Evolutionary conservation across 2,888 invertebrate genomes (phyloP), one percentile per base, ranked within the genome.

Genomic region (Scaptomyza caliginosa): DNA sequence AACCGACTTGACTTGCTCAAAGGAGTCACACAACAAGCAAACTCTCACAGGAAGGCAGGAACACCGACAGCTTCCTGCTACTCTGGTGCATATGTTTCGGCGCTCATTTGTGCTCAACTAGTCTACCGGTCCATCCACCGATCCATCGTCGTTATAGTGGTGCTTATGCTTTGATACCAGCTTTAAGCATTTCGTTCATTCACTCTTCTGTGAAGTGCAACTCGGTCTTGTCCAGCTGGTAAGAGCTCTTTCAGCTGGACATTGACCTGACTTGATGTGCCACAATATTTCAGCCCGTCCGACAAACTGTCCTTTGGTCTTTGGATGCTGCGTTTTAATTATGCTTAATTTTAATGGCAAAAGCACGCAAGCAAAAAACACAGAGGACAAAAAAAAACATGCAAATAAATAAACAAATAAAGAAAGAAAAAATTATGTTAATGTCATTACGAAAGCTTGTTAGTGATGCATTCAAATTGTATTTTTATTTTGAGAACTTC

Each of bases 11-110:
- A 75, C 69, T 73, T 48, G 46, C 45, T 73, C 67, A 73, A 74
- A 77, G 64, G 66, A 73, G 67, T 30, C 65, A 23, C 38, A 66
- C 55, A 52, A 26, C 57, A 43, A 32, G 49, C 49, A 36, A n/a
- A 49, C 32, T 19, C 10, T 48, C n/a, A 43, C 21, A 30, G 21
- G 32, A 58, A 8, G 52, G 42, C 46, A 56, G 36, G 21, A 30
- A 40, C 52, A 55, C 42, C 55, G 30, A 65, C 50, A 50, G 60
- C 56, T 62, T 57, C 59, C 51, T 60, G 63, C 50, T 67, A 67
- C 86, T 82, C 76, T 82, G 72, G 57, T 72, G 82, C 82, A 81
- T 82, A 77, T 65, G 85, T 74, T 81, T 78, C 59, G 79, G 49
- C 38, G 67, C 67, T 67, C 59, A 60, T 69, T 64, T 65, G 42